Base-by-base conservation (phyloP, 2,113 vertebrate genomes). In the Myrmophylax atrothorax region DNA sequence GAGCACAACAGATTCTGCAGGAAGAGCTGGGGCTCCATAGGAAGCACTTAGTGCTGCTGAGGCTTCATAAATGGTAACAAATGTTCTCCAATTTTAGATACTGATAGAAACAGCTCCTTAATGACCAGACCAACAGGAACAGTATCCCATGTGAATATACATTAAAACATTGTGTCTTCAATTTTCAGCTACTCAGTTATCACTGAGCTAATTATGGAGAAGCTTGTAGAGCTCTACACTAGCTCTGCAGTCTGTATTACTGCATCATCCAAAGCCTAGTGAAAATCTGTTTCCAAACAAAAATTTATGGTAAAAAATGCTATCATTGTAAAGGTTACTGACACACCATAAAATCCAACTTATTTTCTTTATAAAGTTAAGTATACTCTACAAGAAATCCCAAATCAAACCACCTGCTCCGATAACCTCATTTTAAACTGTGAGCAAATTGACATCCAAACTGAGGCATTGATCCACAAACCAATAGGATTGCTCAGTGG, bases 31-130 rank as follows among this genome's bases (percentile, higher is more conserved):
- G 38, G 58, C 91, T 87, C 87, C 58, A 69, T 78, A 88, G 91
- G 95, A 96, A 90, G 70, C 55, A 67, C 79, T 91, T 91, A 77
- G 42, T 83, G 90, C 87, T 95, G 82, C 78, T 80, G 78, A 74
- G 53, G 59, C 42, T 91, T 83, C 87, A 38, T 55, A 82, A 94
- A 77, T 38, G 78, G 47, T 74, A 93, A 94, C 66, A 79, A 89
- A 93, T 63, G 49, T 52, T 76, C 63, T 85, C 37, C 2, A 5
- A 59, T 85, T 70, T 84, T 68, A 89, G 81, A 80, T 73, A 72
- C 81, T 33, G 46, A 87, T 3, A 77, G 37, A 80, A 83, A 16
- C 70, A 42, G 46, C 37, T 80, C 69, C 81, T 90, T 91, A 87
- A 93, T 79, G 77, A 72, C 56, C 60, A 81, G 37, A 75, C 62